A percentile compares a stretch with the other conserved stretches of the same genome.
These are phyloP conservation scores for Sebastes flavidus DNA, from an alignment of 2,797 vertebrate species.

Conservation along the genomic window DNA sequence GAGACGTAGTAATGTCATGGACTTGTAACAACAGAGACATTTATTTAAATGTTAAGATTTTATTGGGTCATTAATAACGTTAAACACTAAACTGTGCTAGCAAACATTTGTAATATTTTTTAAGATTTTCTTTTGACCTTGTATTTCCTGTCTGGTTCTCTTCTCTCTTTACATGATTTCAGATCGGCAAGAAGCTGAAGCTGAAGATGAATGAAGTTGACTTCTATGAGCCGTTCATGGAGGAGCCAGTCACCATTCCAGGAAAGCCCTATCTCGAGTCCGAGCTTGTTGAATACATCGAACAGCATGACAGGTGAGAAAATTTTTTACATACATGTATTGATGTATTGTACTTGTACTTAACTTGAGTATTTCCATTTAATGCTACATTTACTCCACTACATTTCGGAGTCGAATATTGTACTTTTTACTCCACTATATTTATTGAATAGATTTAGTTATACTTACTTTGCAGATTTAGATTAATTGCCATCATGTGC, in stretches of 20 bases:
- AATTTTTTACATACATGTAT: too few species aligned
- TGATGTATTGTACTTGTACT: neutral
- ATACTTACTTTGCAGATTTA: too few species aligned
- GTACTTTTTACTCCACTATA: neutral
- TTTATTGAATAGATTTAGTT: accelerated
- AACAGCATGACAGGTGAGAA: constrained; percentile 87
- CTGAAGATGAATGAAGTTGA: constrained; percentile 91
- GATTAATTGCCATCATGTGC: too few species aligned
- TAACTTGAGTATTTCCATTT: neutral
- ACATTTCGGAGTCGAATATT: neutral
- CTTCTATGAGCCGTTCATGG: constrained; percentile 94
- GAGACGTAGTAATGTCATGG: neutral
- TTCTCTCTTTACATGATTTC: neutral
- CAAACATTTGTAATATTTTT: too few species aligned
- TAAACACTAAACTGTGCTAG: too few species aligned
- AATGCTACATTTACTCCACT: neutral
- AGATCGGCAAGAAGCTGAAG: constrained; percentile 91
- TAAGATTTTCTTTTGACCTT: neutral
- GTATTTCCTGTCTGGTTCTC: neutral
- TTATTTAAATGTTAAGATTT: neutral
- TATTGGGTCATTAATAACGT: neutral
- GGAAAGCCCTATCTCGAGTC: constrained; percentile 90
- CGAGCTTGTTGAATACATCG: constrained; percentile 88
- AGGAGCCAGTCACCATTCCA: constrained; percentile 86
- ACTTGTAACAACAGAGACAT: neutral